Evolutionary conservation across 2,888 invertebrate species (phyloP).

Genomic region (Cistogaster globosa): DNA sequence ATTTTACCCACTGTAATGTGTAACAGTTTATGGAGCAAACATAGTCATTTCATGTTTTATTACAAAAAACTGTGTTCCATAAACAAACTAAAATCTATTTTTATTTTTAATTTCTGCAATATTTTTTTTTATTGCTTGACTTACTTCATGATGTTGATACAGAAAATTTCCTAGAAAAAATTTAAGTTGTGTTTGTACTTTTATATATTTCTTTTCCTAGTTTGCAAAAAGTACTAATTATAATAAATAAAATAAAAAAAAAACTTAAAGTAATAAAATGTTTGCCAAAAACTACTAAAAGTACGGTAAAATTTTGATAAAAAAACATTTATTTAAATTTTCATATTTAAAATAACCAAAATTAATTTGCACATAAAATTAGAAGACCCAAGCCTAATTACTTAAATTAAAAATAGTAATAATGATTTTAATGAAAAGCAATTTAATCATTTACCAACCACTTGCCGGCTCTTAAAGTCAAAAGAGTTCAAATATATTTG

Average conservation of each 20-base stretch:
- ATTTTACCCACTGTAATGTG: background rate
- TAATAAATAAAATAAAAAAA: background rate
- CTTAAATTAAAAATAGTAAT: slow-evolving; percentile 37
- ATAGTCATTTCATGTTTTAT: background rate
- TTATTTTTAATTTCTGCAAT: background rate
- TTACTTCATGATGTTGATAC: background rate
- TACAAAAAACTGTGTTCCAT: slow-evolving; percentile 26
- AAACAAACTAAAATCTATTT: slow-evolving; percentile 21
- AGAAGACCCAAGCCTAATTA: slow-evolving; percentile 12
- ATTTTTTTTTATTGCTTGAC: slow-evolving; percentile 15
- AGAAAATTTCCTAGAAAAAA: slow-evolving; percentile 43
- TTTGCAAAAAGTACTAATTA: background rate
- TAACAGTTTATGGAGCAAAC: background rate
- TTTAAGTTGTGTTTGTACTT: background rate
- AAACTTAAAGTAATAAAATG: slow-evolving; percentile 14
- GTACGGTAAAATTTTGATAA: background rate
- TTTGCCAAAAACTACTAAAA: slow-evolving; percentile 18
- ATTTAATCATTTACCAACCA: background rate
- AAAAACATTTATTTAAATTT: background rate
- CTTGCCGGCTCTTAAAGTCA: background rate
- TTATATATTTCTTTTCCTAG: background rate
- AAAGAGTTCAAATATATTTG: slow-evolving; percentile 5
- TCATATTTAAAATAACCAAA: slow-evolving; percentile 7
- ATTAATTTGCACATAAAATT: background rate
- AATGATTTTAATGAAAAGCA: background rate